Evolutionary conservation across 2,888 invertebrate species (phyloP).

Genomic region (Caenorhabditis sp.): DNA sequence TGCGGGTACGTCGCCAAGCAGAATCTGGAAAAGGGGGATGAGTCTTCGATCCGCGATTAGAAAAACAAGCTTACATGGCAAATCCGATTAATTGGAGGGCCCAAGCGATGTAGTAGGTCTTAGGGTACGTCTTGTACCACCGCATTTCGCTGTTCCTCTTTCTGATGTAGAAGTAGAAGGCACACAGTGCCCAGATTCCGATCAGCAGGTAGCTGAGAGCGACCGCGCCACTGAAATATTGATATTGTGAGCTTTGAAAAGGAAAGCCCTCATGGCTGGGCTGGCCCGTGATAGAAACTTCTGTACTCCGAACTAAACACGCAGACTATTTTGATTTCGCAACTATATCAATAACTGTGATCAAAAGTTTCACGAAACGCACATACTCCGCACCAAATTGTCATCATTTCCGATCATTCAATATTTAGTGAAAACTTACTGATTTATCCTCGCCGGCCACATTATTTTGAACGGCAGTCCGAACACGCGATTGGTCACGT

Average conservation of each 20-base stretch:
- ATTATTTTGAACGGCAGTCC: slow-evolving; percentile 51
- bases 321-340: slow-evolving; percentile 5
- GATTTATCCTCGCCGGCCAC: slow-evolving; percentile 52
- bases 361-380: no score
- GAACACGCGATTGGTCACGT: slow-evolving; percentile 48
- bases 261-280: no score
- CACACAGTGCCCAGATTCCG: slow-evolving; percentile 39
- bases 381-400: no score
- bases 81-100: slow-evolving; percentile 33
- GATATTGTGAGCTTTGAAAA: neutral
- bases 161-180: slow-evolving; percentile 40
- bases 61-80: slow-evolving; percentile 25
- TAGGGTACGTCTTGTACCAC: slow-evolving; percentile 45
- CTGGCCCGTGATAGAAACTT: no score
- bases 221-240: slow-evolving; percentile 41
- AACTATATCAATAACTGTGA: no score
- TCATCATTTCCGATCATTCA: slow-evolving; percentile 5
- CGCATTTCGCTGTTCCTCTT: slow-evolving; percentile 18
- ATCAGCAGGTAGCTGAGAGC: slow-evolving; percentile 47
- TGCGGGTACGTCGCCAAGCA: slow-evolving; percentile 42
- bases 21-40: slow-evolving; percentile 31
- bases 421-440: slow-evolving; percentile 20
- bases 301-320: no score
- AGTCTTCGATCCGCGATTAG: neutral
- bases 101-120: slow-evolving; percentile 50